Evolutionary conservation across 2,888 invertebrate genomes (phyloP).

Genomic region (Lamproptera curius): DNA sequence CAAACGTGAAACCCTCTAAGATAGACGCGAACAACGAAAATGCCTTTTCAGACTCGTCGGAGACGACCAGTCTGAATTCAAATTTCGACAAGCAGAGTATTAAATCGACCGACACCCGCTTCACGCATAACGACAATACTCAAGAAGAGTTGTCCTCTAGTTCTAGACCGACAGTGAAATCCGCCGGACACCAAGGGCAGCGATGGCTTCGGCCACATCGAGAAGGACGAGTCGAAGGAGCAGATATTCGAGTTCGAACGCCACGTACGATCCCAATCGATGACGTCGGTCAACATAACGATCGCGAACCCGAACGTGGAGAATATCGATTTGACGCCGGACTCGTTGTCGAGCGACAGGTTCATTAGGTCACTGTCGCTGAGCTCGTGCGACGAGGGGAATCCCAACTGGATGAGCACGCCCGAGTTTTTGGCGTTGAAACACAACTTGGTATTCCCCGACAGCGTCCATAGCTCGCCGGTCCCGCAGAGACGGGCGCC

Average conservation of each 20-base stretch:
- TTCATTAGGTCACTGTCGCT: conserved; percentile 81
- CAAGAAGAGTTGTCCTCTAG: conserved; percentile 61
- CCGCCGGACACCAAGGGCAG: conserved; percentile 58
- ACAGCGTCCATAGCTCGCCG: conserved; percentile 88
- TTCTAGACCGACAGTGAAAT: conserved; percentile 62
- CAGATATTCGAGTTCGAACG: conserved; percentile 61
- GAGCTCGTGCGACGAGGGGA: conserved; percentile 84
- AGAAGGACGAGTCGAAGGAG: conserved; percentile 61
- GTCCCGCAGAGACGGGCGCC: conserved; percentile 81
- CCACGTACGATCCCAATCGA: conserved; percentile 76
- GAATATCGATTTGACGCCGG: conserved; percentile 82
- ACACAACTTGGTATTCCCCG: conserved; percentile 89
- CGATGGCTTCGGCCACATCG: conserved; percentile 55
- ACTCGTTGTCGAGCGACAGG: conserved; percentile 76
- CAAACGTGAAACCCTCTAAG: conserved; percentile 38
- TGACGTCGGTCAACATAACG: conserved; percentile 82
- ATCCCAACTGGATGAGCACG: conserved; percentile 88
- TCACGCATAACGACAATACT: conserved; percentile 61
- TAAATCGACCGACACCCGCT: conserved; percentile 63
- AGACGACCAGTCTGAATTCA: conserved; percentile 71
- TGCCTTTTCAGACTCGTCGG: conserved; percentile 74
- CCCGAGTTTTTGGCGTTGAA: conserved; percentile 89
- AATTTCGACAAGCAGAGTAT: conserved; percentile 74
- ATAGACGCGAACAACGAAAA: conserved; percentile 60
- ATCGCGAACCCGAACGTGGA: conserved; percentile 86